phyloP scores from a whole-genome alignment of 92 coral and sea anemone genomes.

The Bergia sp. region DNA sequence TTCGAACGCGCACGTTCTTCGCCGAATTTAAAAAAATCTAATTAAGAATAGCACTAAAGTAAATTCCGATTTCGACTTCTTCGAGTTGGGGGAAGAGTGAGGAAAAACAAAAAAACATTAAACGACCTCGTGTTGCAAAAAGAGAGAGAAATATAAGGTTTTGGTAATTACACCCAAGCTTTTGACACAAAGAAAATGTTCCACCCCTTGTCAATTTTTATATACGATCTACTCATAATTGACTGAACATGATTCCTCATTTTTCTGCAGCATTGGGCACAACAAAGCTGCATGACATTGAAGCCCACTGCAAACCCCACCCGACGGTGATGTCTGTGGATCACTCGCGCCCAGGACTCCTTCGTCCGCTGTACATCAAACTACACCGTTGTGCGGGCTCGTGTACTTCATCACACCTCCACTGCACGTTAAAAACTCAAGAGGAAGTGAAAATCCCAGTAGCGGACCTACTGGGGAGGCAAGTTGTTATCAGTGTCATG shows the following conservation, averaged over 20 bases:
- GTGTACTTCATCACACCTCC: neutral
- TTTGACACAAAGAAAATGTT: too few relatives aligned
- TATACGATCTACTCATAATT: neutral
- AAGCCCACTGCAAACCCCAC: conserved; percentile 26
- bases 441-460: neutral
- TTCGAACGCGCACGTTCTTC: too few relatives aligned
- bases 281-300: conserved; percentile 7
- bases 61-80: neutral
- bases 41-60: neutral
- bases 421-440: neutral
- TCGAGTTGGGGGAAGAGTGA: too few relatives aligned
- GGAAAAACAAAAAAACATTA: too few relatives aligned
- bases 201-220: neutral
- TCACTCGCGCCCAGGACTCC: neutral
- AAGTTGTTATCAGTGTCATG: neutral
- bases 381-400: conserved; percentile 41
- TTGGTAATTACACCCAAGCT: too few relatives aligned
- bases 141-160: neutral
- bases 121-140: too few relatives aligned
- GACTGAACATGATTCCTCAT: neutral
- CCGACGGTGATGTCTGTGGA: neutral
- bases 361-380: conserved; percentile 4
- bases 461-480: neutral
- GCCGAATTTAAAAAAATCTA: too few relatives aligned
- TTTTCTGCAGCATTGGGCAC: neutral